Percentiles rank a stretch among this genome's conserved stretches.
Conservation (phyloP, 1,140 invertebrate genomes). For the Venustaconcha ellipsiformis region DNA sequence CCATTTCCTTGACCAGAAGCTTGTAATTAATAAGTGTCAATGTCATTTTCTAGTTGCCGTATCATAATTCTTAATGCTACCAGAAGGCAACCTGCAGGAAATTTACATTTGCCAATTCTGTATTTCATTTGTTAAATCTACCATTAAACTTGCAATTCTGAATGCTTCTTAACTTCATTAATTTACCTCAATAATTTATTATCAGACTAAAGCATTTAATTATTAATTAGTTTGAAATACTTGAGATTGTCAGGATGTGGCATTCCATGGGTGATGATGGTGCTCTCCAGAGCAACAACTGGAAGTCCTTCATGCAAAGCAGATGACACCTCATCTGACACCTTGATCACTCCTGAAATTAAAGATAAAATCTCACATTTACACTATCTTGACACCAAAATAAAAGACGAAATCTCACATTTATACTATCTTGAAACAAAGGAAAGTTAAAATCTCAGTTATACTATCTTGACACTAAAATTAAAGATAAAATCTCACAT, state of each 20-base stretch:
- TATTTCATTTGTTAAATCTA: too few species aligned
- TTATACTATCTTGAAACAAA: background rate
- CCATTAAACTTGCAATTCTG: background rate
- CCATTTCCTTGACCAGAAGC: too few species aligned
- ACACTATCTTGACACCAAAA: background rate
- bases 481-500: constrained; percentile 12
- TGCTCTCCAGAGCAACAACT: constrained; percentile 95
- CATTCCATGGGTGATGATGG: constrained; percentile 99
- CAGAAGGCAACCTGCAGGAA: too few species aligned
- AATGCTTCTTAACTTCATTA: background rate
- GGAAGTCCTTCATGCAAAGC: constrained; percentile 71
- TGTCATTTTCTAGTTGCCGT: too few species aligned
- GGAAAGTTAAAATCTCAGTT: constrained; percentile 11
- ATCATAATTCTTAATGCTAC: too few species aligned
- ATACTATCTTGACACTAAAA: constrained; percentile 25
- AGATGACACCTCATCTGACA: constrained; percentile 59
- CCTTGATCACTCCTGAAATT: constrained; percentile 40
- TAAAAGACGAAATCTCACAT: constrained; percentile 16
- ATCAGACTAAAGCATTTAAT: background rate
- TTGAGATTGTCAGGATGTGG: constrained; percentile 92
- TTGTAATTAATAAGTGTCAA: too few species aligned
- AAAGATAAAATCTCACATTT: constrained; percentile 12
- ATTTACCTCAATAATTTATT: background rate
- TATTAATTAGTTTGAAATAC: constrained; percentile 53
- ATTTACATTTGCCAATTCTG: too few species aligned